phyloP scores from a whole-genome alignment of 2,797 vertebrate genomes.

The Gymnothorax javanicus region DNA sequence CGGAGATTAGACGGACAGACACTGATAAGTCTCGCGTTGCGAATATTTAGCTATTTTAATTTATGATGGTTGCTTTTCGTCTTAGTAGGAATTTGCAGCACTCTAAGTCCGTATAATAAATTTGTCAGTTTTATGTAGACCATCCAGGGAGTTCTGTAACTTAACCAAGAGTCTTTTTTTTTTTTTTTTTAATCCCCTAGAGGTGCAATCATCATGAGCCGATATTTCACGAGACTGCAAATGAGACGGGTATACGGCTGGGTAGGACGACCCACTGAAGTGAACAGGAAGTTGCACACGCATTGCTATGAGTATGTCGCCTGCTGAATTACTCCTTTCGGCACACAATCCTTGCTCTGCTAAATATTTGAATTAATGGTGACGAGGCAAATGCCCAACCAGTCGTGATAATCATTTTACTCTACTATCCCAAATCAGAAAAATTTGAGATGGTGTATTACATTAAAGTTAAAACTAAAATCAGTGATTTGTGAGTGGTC shows the following conservation, averaged over 20 bases:
- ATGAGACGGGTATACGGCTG: constrained; percentile 71
- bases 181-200: background rate
- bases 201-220: constrained; percentile 63
- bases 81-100: too few relatives aligned
- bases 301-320: constrained; percentile 74
- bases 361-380: background rate
- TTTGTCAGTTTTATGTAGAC: too few relatives aligned
- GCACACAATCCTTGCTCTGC: background rate
- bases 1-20: background rate
- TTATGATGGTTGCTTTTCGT: background rate
- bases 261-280: constrained; percentile 63
- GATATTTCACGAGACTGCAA: constrained; percentile 68
- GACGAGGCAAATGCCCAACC: background rate
- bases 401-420: background rate
- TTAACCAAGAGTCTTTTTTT: background rate
- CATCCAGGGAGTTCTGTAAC: too few relatives aligned
- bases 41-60: background rate
- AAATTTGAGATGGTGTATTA: too few relatives aligned
- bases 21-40: background rate
- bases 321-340: background rate
- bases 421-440: background rate
- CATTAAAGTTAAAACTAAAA: too few relatives aligned
- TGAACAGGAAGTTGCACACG: constrained; percentile 73
- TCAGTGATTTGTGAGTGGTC: too few relatives aligned
- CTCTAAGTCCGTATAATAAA: too few relatives aligned